phyloP scores from a whole-genome alignment of 2,113 vertebrate species.

The Holacanthus passer region DNA sequence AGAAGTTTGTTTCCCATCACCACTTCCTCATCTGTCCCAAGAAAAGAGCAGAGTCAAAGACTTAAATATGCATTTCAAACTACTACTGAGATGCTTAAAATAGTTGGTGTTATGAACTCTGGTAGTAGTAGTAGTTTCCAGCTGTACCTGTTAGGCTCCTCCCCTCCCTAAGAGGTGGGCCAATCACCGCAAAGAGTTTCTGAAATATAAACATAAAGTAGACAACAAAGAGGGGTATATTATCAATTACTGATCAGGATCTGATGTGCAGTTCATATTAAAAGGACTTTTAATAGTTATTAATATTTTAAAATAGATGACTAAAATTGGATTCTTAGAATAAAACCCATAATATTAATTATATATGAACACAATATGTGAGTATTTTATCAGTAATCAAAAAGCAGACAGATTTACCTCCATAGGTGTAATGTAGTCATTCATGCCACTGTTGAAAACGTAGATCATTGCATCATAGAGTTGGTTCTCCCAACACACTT shows the following conservation, averaged over 20 bases:
- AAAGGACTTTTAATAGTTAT: no score
- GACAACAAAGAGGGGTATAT: neutral
- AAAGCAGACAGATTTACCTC: conserved; percentile 85
- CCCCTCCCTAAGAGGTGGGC: conserved; percentile 90
- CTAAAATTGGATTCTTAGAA: neutral
- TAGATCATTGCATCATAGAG: conserved; percentile 98
- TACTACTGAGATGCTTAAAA: neutral
- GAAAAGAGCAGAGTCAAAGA: conserved; percentile 30
- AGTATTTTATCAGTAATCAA: neutral
- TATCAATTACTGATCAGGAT: neutral
- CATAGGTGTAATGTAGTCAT: conserved; percentile 97
- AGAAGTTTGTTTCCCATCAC: conserved; percentile 98
- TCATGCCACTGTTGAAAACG: conserved; percentile 97
- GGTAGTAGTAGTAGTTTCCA: neutral
- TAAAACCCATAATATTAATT: neutral
- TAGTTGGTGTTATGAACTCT: neutral
- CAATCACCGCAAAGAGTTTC: conserved; percentile 96
- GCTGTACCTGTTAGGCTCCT: conserved; percentile 90
- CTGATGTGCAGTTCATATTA: neutral
- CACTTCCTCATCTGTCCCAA: conserved; percentile 92
- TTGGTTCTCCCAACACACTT: conserved; percentile 95
- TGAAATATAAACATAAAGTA: conserved; percentile 76
- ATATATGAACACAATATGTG: neutral
- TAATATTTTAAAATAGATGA: neutral
- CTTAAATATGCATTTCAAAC: neutral